These are phyloP conservation scores for Xenentodon cancila DNA, from an alignment of 2,797 vertebrate genomes.

Conservation along the genomic window DNA sequence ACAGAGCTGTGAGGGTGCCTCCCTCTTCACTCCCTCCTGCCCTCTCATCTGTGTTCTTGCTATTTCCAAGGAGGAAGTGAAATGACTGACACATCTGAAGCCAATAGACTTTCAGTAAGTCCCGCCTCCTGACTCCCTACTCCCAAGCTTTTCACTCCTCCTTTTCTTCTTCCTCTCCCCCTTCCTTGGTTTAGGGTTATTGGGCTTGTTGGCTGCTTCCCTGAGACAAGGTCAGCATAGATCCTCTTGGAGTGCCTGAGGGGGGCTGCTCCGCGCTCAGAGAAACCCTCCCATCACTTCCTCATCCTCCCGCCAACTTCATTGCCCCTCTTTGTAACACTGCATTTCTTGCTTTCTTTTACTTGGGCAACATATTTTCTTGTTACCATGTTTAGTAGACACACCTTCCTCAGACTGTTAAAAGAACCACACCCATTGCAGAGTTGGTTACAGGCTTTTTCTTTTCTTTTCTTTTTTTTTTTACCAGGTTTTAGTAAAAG, in stretches of 20 bases:
- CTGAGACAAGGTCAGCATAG: constrained; percentile 29
- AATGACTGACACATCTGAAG: constrained; percentile 71
- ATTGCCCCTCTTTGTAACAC: constrained; percentile 4
- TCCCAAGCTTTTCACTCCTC: constrained; percentile 47
- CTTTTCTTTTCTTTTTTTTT: neutral
- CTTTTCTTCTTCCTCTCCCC: constrained; percentile 50
- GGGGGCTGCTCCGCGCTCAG: constrained; percentile 25
- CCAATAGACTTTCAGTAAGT: constrained; percentile 73
- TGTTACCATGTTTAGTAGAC: neutral
- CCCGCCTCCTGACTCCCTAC: constrained; percentile 42
- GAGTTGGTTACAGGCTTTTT: constrained; percentile 9
- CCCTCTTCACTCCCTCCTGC: constrained; percentile 74
- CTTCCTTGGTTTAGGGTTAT: constrained; percentile 46
- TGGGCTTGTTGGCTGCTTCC: constrained; percentile 46
- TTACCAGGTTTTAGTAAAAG: constrained; percentile 5
- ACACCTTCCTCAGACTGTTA: constrained; percentile 8
- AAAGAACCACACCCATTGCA: constrained; percentile 17
- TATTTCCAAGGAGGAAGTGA: constrained; percentile 84
- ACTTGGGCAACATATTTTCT: constrained; percentile 7
- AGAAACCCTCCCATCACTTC: constrained; percentile 29
- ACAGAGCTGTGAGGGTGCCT: constrained; percentile 60
- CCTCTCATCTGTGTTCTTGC: constrained; percentile 62
- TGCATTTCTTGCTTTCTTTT: constrained; percentile 22
- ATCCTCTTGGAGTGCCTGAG: constrained; percentile 57
- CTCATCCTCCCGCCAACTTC: constrained; percentile 8